Percentiles rank a stretch among this genome's conserved stretches.
Conservation (phyloP, 2,888 invertebrate species). For the Embidobia sp. region DNA sequence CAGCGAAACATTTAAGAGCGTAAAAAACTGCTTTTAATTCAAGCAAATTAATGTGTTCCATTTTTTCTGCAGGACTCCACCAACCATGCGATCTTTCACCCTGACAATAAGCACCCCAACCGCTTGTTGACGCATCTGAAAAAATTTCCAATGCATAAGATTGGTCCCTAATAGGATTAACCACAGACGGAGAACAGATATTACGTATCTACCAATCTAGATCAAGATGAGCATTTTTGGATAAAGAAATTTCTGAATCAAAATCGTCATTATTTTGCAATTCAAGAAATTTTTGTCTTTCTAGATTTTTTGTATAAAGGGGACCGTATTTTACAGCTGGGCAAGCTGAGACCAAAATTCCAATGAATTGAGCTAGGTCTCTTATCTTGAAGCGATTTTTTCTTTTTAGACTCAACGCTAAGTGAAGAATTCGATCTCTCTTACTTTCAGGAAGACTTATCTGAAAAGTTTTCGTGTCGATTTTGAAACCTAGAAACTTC, state of each 20-base stretch:
- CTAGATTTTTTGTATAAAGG: not conserved
- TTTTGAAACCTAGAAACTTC: too few species aligned
- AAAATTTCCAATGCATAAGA: constrained; percentile 18
- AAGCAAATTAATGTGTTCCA: constrained; percentile 40
- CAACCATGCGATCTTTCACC: constrained; percentile 20
- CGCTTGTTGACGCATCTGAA: constrained; percentile 61
- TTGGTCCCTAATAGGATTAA: constrained; percentile 15
- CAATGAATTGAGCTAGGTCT: too few species aligned
- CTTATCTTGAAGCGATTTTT: too few species aligned
- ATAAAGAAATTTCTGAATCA: constrained; percentile 1
- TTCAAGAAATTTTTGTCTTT: constrained; percentile 10
- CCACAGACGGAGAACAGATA: not conserved
- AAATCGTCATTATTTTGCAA: not conserved
- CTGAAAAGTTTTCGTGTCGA: too few species aligned
- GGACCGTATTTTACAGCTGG: too few species aligned
- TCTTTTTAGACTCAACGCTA: too few species aligned
- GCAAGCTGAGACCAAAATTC: too few species aligned
- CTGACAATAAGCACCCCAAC: constrained; percentile 59
- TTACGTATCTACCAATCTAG: constrained; percentile 14
- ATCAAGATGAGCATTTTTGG: not conserved
- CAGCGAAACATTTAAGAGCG: constrained; percentile 42
- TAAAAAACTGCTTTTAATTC: constrained; percentile 35
- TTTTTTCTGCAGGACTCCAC: constrained; percentile 23
- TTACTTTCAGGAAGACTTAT: too few species aligned
- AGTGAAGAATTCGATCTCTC: too few species aligned